Evolutionary conservation across 2,113 vertebrate genomes (phyloP).

Genomic region (Tachysurus vachellii): DNA sequence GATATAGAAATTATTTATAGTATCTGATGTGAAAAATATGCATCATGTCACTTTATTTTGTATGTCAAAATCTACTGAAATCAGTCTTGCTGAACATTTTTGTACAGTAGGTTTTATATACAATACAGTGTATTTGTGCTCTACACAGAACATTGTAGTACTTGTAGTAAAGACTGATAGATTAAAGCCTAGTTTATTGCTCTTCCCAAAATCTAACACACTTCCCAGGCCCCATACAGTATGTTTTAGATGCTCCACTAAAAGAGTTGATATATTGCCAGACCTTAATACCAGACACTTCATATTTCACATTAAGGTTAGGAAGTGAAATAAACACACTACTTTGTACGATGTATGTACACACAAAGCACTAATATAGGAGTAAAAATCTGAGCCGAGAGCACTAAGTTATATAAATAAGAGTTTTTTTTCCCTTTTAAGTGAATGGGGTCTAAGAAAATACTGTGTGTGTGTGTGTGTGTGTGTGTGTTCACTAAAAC

Average conservation of each 20-base stretch:
- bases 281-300: conserved; percentile 1
- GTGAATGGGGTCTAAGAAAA: background rate
- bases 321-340: conserved; percentile 21
- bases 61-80: background rate
- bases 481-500: background rate
- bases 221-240: background rate
- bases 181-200: background rate
- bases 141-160: background rate
- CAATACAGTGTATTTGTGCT: background rate
- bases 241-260: background rate
- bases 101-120: background rate
- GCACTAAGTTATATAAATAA: background rate
- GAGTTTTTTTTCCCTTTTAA: background rate
- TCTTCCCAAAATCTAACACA: background rate
- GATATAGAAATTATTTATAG: no score
- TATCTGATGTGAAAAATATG: background rate
- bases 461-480: background rate
- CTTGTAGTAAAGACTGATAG: background rate
- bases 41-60: background rate
- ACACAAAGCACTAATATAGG: conserved; percentile 7
- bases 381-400: background rate
- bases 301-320: conserved; percentile 19
- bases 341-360: background rate
- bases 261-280: conserved; percentile 7
- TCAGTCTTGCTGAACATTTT: background rate